Evolutionary conservation across 2,797 vertebrate genomes (phyloP).

Genomic region (Argya squamiceps): DNA sequence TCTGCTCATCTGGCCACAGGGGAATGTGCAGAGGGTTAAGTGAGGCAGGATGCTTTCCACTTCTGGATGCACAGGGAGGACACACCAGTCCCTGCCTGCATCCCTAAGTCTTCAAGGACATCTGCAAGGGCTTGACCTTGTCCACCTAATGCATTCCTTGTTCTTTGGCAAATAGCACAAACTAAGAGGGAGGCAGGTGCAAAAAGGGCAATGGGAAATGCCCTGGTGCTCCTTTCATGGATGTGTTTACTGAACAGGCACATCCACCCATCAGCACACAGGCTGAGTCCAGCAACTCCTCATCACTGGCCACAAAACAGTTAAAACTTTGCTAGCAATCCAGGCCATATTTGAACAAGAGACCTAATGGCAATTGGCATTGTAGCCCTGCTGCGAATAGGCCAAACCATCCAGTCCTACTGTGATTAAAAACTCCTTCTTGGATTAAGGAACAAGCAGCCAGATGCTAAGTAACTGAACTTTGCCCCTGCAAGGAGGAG

Average conservation of each 20-base stretch:
- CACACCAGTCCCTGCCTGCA: background rate
- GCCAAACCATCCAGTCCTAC: slow-evolving; percentile 34
- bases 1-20: rapidly evolving
- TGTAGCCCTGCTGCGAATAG: slow-evolving; percentile 42
- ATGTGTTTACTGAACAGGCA: background rate
- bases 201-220: background rate
- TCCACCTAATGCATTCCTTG: background rate
- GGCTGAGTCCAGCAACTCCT: background rate
- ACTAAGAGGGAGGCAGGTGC: rapidly evolving
- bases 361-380: slow-evolving; percentile 25
- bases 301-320: background rate
- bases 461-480: slow-evolving; percentile 46
- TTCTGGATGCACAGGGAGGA: background rate
- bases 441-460: slow-evolving; percentile 36
- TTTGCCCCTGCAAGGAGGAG: slow-evolving; percentile 55
- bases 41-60: background rate
- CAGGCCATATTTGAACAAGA: slow-evolving; percentile 17
- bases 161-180: background rate
- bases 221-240: background rate
- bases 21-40: background rate
- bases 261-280: background rate
- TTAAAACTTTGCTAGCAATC: slow-evolving; percentile 23
- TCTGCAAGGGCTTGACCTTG: background rate
- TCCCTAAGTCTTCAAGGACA: background rate
- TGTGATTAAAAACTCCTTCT: slow-evolving; percentile 64